Percentiles rank a stretch among this genome's conserved stretches.
These are phyloP conservation scores for Leptura quadrifasciata DNA, from an alignment of 2,888 invertebrate genomes.

Conservation along the genomic window DNA sequence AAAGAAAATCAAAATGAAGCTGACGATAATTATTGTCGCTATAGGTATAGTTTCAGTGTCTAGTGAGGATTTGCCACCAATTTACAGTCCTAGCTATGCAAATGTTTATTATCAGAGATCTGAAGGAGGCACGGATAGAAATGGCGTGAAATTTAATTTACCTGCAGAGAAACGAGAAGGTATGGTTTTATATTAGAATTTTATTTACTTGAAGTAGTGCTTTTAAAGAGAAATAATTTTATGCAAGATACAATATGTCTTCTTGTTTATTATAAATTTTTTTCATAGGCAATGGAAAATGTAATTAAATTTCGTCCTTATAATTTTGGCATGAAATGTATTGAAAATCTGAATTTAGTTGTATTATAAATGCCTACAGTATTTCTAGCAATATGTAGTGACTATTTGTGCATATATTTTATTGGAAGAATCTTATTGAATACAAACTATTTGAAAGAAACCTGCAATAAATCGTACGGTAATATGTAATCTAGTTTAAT, in stretches of 20 bases:
- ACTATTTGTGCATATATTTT: too few species aligned
- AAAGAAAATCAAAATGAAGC: conserved; percentile 25
- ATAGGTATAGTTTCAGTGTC: conserved; percentile 21
- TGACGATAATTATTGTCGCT: conserved; percentile 1
- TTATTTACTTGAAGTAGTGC: neutral
- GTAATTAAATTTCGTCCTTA: too few species aligned
- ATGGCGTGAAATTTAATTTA: conserved; percentile 23
- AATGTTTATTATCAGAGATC: conserved; percentile 38
- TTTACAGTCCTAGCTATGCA: conserved; percentile 47
- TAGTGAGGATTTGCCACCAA: conserved; percentile 29
- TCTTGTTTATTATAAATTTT: neutral
- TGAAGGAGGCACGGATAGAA: conserved; percentile 6
- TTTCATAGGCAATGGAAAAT: too few species aligned
- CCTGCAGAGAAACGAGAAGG: conserved; percentile 30
- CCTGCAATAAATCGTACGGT: too few species aligned
- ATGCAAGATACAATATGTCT: neutral
- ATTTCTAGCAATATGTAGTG: too few species aligned
- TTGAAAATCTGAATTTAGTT: too few species aligned
- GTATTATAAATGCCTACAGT: too few species aligned
- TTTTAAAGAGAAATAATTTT: neutral
- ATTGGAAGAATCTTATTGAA: too few species aligned
- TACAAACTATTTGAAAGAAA: too few species aligned
- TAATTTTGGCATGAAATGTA: too few species aligned
- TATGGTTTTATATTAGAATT: conserved; percentile 33
- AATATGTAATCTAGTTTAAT: too few species aligned